phyloP scores from a whole-genome alignment of 35 echinoderm and acorn worm species.

The Nesometra sesokonis region DNA sequence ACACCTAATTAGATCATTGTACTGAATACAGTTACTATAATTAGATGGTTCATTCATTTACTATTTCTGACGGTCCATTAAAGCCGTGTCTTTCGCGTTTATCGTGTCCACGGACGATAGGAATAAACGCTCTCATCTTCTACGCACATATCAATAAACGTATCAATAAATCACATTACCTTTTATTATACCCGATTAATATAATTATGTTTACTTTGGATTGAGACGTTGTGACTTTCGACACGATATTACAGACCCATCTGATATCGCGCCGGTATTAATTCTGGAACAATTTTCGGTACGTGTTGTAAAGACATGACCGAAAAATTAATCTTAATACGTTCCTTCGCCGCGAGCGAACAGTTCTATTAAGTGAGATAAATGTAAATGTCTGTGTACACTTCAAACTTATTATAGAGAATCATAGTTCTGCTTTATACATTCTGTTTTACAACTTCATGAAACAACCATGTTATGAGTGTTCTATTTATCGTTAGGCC shows the following conservation, averaged over 20 bases:
- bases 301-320: not conserved
- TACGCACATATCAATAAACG: not conserved
- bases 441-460: no score
- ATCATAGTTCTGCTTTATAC: no score
- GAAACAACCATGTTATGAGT: no score
- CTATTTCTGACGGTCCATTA: no score
- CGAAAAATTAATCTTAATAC: not conserved
- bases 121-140: not conserved
- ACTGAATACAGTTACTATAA: no score
- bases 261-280: not conserved
- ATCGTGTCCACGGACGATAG: not conserved
- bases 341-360: not conserved
- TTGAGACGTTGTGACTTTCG: not conserved
- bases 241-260: not conserved
- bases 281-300: not conserved
- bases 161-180: not conserved
- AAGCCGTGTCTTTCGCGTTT: not conserved
- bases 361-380: not conserved
- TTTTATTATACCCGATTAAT: not conserved
- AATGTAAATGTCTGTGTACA: not conserved
- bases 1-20: no score
- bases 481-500: no score
- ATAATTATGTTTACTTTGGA: not conserved
- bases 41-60: no score
- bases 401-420: not conserved